Evolutionary conservation across 2,113 vertebrate genomes (phyloP).

Genomic region (Okapia johnstoni): DNA sequence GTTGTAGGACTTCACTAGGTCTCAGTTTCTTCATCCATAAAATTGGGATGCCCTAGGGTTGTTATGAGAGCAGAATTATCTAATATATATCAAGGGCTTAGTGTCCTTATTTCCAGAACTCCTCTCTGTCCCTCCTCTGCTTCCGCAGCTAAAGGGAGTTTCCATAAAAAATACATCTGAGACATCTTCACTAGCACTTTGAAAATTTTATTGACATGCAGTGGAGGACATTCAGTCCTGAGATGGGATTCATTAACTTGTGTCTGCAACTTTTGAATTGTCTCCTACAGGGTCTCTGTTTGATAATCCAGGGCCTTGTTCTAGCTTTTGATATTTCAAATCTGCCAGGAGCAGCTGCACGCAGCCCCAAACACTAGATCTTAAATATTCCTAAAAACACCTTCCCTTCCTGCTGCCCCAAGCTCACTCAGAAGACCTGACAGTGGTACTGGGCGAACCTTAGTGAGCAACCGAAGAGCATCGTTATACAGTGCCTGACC

Average conservation of each 20-base stretch:
- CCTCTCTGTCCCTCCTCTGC: background rate
- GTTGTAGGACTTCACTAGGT: background rate
- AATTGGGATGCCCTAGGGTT: background rate
- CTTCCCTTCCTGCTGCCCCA: background rate
- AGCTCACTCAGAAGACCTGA: background rate
- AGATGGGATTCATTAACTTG: background rate
- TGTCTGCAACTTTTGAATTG: fast-evolving
- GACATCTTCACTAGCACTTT: background rate
- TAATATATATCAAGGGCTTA: no score
- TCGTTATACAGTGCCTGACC: fast-evolving
- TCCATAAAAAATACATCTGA: background rate
- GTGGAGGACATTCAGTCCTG: fast-evolving
- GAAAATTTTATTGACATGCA: background rate
- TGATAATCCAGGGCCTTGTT: no score
- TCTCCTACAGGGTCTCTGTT: background rate
- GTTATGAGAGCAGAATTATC: background rate
- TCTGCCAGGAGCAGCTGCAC: background rate
- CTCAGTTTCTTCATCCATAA: background rate
- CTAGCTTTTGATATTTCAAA: background rate
- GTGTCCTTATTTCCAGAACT: background rate
- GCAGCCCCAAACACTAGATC: background rate
- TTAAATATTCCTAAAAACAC: background rate
- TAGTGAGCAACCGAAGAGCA: fast-evolving
- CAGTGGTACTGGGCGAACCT: fast-evolving
- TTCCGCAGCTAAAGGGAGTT: background rate